Percentiles rank a stretch among this genome's conserved stretches.
phyloP scores from a whole-genome alignment of 2,888 invertebrate species.

The Neria commutata region DNA sequence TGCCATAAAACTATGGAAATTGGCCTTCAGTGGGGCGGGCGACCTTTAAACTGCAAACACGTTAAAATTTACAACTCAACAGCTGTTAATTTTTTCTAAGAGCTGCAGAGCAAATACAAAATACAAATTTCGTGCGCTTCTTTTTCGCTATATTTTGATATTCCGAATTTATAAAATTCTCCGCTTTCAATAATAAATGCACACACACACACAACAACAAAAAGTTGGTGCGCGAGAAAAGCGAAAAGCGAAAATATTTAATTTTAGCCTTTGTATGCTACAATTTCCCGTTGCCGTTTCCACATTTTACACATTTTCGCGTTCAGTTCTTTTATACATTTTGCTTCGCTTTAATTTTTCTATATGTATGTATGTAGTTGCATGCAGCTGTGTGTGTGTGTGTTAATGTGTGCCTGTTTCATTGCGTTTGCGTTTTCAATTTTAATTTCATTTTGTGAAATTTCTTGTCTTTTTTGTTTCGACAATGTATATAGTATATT shows the following conservation, averaged over 20 bases:
- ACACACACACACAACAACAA: slow-evolving; percentile 22
- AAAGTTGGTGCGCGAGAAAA: not conserved
- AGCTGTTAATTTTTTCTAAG: slow-evolving; percentile 10
- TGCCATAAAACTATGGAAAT: not conserved
- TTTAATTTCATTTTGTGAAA: slow-evolving; percentile 17
- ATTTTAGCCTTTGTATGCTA: slow-evolving; percentile 50
- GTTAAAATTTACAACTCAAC: slow-evolving; percentile 14
- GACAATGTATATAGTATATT: slow-evolving; percentile 43
- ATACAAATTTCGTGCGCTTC: not conserved
- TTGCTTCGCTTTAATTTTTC: too few relatives aligned
- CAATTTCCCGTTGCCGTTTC: slow-evolving; percentile 1
- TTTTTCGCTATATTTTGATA: not conserved
- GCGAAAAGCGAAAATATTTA: slow-evolving; percentile 51
- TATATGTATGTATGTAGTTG: too few relatives aligned
- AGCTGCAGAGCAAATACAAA: not conserved
- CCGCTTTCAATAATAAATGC: slow-evolving; percentile 19
- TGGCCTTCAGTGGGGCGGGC: slow-evolving; percentile 5
- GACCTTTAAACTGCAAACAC: not conserved
- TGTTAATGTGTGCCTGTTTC: too few relatives aligned
- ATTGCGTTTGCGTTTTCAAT: slow-evolving; percentile 33
- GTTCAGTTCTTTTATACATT: too few relatives aligned
- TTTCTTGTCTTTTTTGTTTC: slow-evolving; percentile 29
- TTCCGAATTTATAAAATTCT: too few relatives aligned
- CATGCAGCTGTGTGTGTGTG: too few relatives aligned
- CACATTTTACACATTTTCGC: too few relatives aligned